Evolutionary conservation across 2,113 vertebrate genomes (phyloP).

Genomic region (Holacanthus passer): DNA sequence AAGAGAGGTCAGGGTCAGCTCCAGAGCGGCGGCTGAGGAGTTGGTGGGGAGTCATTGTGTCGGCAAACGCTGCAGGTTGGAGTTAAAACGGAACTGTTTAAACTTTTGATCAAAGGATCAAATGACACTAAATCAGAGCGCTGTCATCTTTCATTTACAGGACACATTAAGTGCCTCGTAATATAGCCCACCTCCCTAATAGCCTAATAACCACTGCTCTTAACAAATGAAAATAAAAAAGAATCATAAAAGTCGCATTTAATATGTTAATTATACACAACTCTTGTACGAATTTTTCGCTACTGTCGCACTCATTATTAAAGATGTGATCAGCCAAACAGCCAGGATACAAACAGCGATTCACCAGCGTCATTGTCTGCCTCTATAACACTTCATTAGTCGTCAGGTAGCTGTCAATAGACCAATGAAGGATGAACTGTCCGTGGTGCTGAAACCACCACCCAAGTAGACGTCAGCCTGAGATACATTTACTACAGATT

Average conservation of each 20-base stretch:
- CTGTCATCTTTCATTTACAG: constrained; percentile 27
- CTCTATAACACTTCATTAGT: constrained; percentile 29
- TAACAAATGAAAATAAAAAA: background rate
- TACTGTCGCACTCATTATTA: background rate
- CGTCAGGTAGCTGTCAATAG: constrained; percentile 72
- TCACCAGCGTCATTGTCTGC: background rate
- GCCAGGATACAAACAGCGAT: background rate
- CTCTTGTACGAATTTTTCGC: background rate
- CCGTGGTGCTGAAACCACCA: constrained; percentile 79
- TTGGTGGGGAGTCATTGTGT: background rate
- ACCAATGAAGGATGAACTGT: constrained; percentile 73
- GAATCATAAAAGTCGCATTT: background rate
- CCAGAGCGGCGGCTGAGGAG: background rate
- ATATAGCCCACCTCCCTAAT: background rate
- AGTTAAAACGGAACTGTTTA: constrained; percentile 1
- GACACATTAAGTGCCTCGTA: background rate
- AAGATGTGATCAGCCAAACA: background rate
- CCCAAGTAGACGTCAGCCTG: constrained; percentile 40
- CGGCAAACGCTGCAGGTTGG: background rate
- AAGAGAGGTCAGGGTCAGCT: background rate
- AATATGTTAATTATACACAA: background rate
- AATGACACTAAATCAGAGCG: background rate
- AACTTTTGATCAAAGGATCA: constrained; percentile 9
- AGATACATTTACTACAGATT: background rate
- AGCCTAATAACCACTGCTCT: background rate